phyloP scores from a whole-genome alignment of 2,888 invertebrate genomes.

The Cabera pusaria region DNA sequence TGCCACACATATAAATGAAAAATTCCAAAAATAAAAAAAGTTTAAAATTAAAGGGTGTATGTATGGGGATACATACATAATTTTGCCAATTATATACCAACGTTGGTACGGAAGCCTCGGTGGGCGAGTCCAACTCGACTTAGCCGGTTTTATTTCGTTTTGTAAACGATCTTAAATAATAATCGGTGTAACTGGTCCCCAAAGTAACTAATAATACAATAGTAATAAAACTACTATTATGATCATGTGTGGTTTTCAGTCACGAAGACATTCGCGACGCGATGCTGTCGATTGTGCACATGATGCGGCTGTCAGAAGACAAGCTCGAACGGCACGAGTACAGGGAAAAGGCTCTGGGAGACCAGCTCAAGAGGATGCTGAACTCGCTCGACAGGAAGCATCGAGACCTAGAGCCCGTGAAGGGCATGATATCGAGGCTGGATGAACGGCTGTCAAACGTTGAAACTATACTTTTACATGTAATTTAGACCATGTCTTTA shows the following conservation, averaged over 20 bases:
- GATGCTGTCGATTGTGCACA: slow-evolving; percentile 90
- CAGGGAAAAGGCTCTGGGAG: slow-evolving; percentile 90
- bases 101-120: no score
- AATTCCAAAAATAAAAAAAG: no score
- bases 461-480: slow-evolving; percentile 89
- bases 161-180: no score
- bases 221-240: no score
- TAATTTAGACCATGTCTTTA: slow-evolving; percentile 48
- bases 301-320: slow-evolving; percentile 90
- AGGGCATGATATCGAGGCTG: slow-evolving; percentile 86
- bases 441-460: slow-evolving; percentile 90
- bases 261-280: slow-evolving; percentile 90
- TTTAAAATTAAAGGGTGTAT: no score
- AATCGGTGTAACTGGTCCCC: no score
- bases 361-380: slow-evolving; percentile 90
- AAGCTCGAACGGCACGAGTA: slow-evolving; percentile 93
- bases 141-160: no score
- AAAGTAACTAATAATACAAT: no score
- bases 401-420: slow-evolving; percentile 86
- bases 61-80: no score
- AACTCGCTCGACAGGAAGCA: slow-evolving; percentile 88
- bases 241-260: slow-evolving; percentile 69
- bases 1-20: no score
- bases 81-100: no score
- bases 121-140: no score